These are phyloP conservation scores for Sebastes trivittatus DNA, from an alignment of 2,797 vertebrate species.

Conservation along the genomic window DNA sequence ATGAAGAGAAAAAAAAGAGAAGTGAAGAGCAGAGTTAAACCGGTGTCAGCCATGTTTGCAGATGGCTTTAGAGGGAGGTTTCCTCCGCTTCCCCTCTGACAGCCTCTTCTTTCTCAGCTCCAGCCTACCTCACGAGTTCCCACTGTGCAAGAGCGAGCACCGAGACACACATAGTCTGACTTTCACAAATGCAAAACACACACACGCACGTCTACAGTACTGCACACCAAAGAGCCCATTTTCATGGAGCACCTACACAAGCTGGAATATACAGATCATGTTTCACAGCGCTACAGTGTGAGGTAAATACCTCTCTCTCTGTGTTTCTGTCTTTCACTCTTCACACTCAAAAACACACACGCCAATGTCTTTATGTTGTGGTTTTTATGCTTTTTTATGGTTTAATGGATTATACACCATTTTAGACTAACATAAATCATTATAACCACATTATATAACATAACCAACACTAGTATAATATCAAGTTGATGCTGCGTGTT, in stretches of 20 bases:
- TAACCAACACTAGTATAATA: neutral
- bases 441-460: neutral
- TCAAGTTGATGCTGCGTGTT: neutral
- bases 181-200: neutral
- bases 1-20: neutral
- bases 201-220: neutral
- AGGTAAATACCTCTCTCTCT: constrained; percentile 12
- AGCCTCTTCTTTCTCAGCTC: constrained; percentile 6
- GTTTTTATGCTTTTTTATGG: neutral
- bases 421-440: neutral
- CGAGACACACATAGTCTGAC: neutral
- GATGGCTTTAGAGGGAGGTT: neutral
- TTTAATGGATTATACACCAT: neutral
- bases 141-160: neutral
- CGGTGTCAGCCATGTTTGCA: neutral
- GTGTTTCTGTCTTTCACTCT: neutral
- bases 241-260: constrained; percentile 18
- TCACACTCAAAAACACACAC: neutral
- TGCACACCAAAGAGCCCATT: constrained; percentile 7
- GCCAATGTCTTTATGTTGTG: neutral
- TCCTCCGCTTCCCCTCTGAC: constrained; percentile 14
- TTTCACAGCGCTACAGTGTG: constrained; percentile 16
- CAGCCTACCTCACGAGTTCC: neutral
- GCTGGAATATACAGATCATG: constrained; percentile 5
- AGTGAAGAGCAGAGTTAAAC: neutral